Evolutionary conservation across 35 echinoderm and acorn worm genomes (phyloP).

Genomic region (Ptychodera flava): DNA sequence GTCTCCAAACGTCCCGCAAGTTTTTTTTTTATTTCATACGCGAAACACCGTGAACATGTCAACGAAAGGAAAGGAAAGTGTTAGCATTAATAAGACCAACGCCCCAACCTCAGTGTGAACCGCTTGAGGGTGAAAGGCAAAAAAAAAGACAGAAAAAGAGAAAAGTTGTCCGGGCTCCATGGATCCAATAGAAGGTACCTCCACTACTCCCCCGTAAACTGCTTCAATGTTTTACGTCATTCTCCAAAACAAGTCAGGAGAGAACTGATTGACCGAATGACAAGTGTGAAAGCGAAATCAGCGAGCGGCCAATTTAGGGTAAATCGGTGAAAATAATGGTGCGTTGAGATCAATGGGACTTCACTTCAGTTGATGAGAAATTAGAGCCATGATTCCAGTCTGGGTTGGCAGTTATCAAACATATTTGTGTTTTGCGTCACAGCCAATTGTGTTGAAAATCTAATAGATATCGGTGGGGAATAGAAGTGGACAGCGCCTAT

Average conservation of each 20-base stretch:
- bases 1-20: too few species aligned
- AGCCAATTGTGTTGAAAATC: not conserved
- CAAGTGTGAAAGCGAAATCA: not conserved
- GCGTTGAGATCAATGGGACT: not conserved
- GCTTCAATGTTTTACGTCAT: not conserved
- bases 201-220: too few species aligned
- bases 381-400: not conserved
- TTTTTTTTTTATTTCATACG: too few species aligned
- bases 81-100: too few species aligned
- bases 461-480: not conserved
- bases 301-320: not conserved
- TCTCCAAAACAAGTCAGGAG: not conserved
- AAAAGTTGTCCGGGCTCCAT: too few species aligned
- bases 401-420: not conserved
- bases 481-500: too few species aligned
- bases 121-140: too few species aligned
- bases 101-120: too few species aligned
- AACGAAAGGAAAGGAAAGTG: too few species aligned
- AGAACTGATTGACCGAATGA: not conserved
- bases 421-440: not conserved
- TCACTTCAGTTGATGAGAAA: not conserved
- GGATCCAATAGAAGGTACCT: too few species aligned
- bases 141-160: too few species aligned
- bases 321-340: not conserved
- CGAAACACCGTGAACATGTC: too few species aligned